phyloP scores from a whole-genome alignment of 2,888 invertebrate genomes.

The Brenthis hecate region DNA sequence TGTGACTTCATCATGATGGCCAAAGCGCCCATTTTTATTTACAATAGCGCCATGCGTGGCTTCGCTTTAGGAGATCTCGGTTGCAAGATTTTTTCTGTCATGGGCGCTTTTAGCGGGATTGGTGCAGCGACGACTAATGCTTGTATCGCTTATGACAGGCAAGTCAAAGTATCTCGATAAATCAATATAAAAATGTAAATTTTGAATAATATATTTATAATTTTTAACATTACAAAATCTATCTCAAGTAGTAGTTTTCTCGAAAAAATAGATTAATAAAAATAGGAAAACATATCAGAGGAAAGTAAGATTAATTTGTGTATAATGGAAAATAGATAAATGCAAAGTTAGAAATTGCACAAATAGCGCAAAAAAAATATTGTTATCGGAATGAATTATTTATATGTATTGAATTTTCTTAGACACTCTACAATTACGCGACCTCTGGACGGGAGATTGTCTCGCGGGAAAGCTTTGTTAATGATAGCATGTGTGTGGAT shows the following conservation, averaged over 20 bases:
- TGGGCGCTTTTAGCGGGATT: conserved; percentile 91
- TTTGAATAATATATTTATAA: no score
- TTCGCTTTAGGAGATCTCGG: conserved; percentile 88
- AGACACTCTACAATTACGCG: conserved; percentile 87
- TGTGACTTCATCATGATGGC: conserved; percentile 94
- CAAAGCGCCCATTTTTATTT: conserved; percentile 92
- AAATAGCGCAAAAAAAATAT: no score
- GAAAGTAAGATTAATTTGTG: no score
- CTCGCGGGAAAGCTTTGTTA: conserved; percentile 89
- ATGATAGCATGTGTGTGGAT: conserved; percentile 89
- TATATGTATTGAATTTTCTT: conserved; percentile 41
- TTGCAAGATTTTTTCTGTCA: conserved; percentile 88
- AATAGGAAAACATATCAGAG: no score
- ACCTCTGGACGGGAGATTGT: conserved; percentile 91
- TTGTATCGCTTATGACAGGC: conserved; percentile 92
- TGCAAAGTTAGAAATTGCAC: no score
- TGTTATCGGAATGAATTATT: not conserved
- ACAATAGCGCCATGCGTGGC: conserved; percentile 90
- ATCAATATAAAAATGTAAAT: no score
- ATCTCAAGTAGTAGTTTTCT: no score
- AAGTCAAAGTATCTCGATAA: conserved; percentile 26
- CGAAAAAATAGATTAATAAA: no score
- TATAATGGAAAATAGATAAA: no score
- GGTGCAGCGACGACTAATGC: conserved; percentile 91
- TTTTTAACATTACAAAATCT: no score